Evolutionary conservation across 2,797 vertebrate genomes (phyloP).

Genomic region (Syngnathus rostellatus): DNA sequence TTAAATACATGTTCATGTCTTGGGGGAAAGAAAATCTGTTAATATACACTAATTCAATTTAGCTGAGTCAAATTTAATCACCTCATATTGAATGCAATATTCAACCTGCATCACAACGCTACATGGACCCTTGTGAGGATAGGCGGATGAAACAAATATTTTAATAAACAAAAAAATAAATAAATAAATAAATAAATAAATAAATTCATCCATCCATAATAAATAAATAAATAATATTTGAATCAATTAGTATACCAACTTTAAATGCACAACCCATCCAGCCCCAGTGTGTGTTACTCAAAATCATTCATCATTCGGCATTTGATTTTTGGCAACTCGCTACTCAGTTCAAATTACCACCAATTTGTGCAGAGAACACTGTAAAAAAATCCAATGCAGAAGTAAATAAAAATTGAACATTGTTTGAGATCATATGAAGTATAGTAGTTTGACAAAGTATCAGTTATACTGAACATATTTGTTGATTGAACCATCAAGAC

Average conservation of each 20-base stretch:
- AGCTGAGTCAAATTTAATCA: background rate
- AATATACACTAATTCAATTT: background rate
- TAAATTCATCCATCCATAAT: background rate
- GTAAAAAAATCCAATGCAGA: too few species aligned
- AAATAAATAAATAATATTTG: too few species aligned
- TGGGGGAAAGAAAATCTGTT: background rate
- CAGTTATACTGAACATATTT: background rate
- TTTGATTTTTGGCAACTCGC: too few species aligned
- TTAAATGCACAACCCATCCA: too few species aligned
- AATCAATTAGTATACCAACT: too few species aligned
- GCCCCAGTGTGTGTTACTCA: too few species aligned
- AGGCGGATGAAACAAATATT: background rate
- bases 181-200: background rate
- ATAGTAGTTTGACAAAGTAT: background rate
- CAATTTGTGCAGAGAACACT: too few species aligned
- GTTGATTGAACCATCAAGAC: background rate
- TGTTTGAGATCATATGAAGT: background rate
- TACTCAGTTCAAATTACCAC: too few species aligned
- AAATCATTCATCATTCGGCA: too few species aligned
- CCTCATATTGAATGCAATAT: background rate
- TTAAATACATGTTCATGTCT: background rate
- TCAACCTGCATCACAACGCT: background rate
- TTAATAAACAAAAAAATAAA: background rate
- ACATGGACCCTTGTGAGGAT: background rate
- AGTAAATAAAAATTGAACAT: background rate